phyloP scores from a whole-genome alignment of 2,888 invertebrate genomes.

The Poecilus cupreus region DNA sequence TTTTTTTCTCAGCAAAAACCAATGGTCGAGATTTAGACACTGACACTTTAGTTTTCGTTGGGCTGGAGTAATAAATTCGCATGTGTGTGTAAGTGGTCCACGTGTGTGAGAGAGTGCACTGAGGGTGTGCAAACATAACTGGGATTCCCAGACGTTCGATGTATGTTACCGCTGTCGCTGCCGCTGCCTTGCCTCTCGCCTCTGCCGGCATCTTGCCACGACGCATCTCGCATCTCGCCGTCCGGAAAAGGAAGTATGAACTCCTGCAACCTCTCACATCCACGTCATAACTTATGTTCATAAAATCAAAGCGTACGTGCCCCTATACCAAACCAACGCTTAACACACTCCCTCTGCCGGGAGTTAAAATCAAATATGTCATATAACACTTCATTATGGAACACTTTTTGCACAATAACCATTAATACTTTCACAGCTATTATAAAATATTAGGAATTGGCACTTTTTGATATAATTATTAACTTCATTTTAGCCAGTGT shows the following conservation, averaged over 20 bases:
- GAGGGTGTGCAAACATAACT: not conserved
- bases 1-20: constrained; percentile 5
- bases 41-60: not conserved
- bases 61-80: not conserved
- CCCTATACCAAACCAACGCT: not conserved
- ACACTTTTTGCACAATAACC: no score
- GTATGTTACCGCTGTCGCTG: not conserved
- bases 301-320: not conserved
- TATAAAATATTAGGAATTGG: no score
- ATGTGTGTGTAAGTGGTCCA: no score
- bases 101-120: no score
- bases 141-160: constrained; percentile 10
- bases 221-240: not conserved
- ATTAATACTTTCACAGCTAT: no score
- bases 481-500: no score
- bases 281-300: constrained; percentile 36
- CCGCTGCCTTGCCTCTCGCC: not conserved
- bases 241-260: constrained; percentile 54
- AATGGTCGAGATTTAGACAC: not conserved
- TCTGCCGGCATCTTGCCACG: not conserved
- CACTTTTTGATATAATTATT: no score
- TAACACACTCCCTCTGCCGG: not conserved
- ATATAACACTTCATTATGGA: no score
- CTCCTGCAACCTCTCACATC: constrained; percentile 43
- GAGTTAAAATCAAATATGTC: no score